A percentile compares a stretch with the other conserved stretches of the same genome.
Evolutionary conservation across 2,113 vertebrate genomes (phyloP).

Genomic region (Microcebus murinus): DNA sequence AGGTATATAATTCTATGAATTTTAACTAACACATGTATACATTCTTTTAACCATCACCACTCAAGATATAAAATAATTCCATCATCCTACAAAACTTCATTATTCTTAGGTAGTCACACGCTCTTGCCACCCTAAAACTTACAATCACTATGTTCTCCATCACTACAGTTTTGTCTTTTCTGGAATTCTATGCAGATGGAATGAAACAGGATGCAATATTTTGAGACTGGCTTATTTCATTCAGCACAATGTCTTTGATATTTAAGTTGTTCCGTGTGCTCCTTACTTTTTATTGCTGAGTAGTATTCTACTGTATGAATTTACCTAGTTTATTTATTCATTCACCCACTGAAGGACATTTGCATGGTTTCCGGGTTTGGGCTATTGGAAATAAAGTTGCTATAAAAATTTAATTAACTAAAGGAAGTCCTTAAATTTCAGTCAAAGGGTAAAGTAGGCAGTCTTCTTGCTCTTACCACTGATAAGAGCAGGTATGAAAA

Average conservation of each 20-base stretch:
- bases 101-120: neutral
- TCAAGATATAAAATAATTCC: neutral
- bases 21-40: constrained; percentile 25
- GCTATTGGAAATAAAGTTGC: neutral
- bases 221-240: neutral
- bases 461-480: neutral
- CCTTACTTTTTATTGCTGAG: constrained; percentile 12
- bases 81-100: neutral
- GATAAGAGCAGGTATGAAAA: constrained; percentile 18
- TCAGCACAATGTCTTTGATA: constrained; percentile 20
- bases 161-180: neutral
- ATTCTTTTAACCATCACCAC: constrained; percentile 3
- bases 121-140: neutral
- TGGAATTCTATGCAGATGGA: neutral
- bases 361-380: neutral
- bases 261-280: neutral
- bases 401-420: neutral
- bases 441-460: neutral
- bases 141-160: neutral
- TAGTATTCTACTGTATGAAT: neutral
- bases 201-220: neutral
- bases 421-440: constrained; percentile 29
- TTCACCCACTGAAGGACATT: neutral
- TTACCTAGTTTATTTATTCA: neutral
- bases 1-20: neutral